Percentiles rank a stretch among this genome's conserved stretches.
These are phyloP conservation scores for Neocloeon triangulifer DNA, from an alignment of 1,140 invertebrate species.

Conservation along the genomic window DNA sequence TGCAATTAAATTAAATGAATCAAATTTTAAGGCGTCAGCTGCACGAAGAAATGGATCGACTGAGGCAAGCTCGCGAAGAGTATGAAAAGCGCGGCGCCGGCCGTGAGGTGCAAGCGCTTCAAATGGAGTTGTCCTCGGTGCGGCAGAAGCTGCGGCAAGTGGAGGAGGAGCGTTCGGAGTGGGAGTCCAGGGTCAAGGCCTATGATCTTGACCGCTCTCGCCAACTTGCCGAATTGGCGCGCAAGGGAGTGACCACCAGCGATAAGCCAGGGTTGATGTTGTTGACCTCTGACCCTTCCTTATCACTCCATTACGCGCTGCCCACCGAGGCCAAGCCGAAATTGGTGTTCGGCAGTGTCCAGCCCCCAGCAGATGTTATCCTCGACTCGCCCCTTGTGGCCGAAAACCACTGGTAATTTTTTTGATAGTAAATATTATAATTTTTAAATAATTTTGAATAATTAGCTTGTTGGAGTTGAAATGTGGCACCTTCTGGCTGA, in stretches of 20 bases:
- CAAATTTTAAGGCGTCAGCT: conserved; percentile 23
- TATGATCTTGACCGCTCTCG: neutral
- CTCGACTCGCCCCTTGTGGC: conserved; percentile 36
- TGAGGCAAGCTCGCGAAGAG: conserved; percentile 29
- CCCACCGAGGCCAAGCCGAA: conserved; percentile 21
- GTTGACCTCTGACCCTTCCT: conserved; percentile 40
- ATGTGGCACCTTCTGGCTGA: conserved; percentile 19
- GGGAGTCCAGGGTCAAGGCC: conserved; percentile 6
- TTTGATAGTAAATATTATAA: conserved; percentile 7
- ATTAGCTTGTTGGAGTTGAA: conserved; percentile 20
- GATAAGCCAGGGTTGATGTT: conserved; percentile 28
- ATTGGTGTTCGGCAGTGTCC: conserved; percentile 21
- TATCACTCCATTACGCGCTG: conserved; percentile 38
- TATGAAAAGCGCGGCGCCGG: conserved; percentile 23
- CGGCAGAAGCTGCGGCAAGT: conserved; percentile 24
- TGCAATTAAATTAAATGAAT: no score
- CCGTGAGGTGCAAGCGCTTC: conserved; percentile 14
- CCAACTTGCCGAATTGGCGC: neutral
- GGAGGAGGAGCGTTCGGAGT: conserved; percentile 27
- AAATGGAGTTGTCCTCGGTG: conserved; percentile 16
- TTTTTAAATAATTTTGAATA: conserved; percentile 1
- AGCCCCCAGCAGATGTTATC: conserved; percentile 26
- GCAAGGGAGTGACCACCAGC: neutral
- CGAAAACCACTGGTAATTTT: conserved; percentile 35
- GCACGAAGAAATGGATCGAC: conserved; percentile 38